These are phyloP conservation scores for Homarus americanus DNA, from an alignment of 1,140 invertebrate genomes.

Conservation along the genomic window DNA sequence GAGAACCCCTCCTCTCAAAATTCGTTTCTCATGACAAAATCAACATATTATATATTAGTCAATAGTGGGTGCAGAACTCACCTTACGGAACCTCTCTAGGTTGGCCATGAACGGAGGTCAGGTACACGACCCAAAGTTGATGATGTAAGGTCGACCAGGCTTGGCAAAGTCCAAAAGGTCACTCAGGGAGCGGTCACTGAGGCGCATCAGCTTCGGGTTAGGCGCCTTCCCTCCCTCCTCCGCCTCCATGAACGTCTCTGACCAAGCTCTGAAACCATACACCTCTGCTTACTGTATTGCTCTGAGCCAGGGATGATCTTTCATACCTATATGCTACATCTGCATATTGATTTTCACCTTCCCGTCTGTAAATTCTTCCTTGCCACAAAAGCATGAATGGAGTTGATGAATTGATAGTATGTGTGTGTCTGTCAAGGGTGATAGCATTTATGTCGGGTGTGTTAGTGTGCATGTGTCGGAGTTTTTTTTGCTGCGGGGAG, in stretches of 20 bases:
- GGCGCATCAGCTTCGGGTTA: slow-evolving; percentile 20
- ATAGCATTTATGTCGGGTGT: no score
- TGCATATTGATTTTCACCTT: not conserved
- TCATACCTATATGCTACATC: not conserved
- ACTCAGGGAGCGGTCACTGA: slow-evolving; percentile 4
- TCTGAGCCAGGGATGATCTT: not conserved
- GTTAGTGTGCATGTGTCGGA: no score
- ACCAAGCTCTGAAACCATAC: not conserved
- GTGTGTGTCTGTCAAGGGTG: no score
- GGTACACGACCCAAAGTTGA: slow-evolving; percentile 73
- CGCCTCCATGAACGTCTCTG: slow-evolving; percentile 4
- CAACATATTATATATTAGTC: no score
- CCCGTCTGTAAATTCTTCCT: not conserved
- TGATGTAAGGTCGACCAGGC: slow-evolving; percentile 51
- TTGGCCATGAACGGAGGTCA: slow-evolving; percentile 72
- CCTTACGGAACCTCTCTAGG: slow-evolving; percentile 53
- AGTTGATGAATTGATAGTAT: not conserved
- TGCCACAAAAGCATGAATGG: not conserved
- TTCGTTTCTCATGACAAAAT: no score
- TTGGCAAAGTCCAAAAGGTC: slow-evolving; percentile 52
- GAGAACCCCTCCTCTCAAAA: no score
- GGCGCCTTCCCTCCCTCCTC: slow-evolving; percentile 38
- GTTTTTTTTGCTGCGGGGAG: no score
- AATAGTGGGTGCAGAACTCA: no score
- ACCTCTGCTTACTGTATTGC: not conserved